phyloP scores from a whole-genome alignment of 2,113 vertebrate genomes.

The Cygnus buccinator region DNA sequence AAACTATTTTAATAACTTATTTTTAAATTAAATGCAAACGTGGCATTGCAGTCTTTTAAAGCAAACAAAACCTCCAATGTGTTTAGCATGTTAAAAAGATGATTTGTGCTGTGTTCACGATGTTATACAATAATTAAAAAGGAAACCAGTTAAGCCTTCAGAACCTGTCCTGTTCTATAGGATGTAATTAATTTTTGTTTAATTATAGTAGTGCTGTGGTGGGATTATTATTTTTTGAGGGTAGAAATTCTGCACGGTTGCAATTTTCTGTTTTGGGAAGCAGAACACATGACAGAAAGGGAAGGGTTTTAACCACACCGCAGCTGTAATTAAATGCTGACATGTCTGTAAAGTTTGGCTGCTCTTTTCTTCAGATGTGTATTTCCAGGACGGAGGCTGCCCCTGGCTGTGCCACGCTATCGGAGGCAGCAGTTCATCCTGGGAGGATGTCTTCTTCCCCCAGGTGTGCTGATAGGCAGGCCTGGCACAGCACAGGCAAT shows the following conservation, averaged over 20 bases:
- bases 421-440: neutral
- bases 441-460: neutral
- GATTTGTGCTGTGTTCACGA: conserved; percentile 46
- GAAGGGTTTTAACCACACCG: neutral
- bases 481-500: neutral
- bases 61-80: conserved; percentile 5
- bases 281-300: neutral
- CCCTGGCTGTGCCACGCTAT: neutral
- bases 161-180: conserved; percentile 11
- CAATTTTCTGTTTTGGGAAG: neutral
- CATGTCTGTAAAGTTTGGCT: neutral
- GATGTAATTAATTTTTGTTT: conserved; percentile 38
- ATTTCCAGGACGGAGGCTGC: neutral
- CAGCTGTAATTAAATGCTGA: neutral
- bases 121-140: conserved; percentile 42
- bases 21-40: conserved; percentile 54
- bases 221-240: conserved; percentile 8
- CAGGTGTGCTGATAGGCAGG: fast-evolving
- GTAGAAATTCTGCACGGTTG: neutral
- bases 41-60: conserved; percentile 40
- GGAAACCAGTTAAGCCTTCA: neutral
- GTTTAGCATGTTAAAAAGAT: conserved; percentile 36
- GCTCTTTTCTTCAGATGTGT: fast-evolving
- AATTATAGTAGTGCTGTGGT: neutral
- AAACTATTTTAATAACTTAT: conserved; percentile 29